Evolutionary conservation across 2,797 vertebrate genomes (phyloP).

Genomic region (Cygnus olor): DNA sequence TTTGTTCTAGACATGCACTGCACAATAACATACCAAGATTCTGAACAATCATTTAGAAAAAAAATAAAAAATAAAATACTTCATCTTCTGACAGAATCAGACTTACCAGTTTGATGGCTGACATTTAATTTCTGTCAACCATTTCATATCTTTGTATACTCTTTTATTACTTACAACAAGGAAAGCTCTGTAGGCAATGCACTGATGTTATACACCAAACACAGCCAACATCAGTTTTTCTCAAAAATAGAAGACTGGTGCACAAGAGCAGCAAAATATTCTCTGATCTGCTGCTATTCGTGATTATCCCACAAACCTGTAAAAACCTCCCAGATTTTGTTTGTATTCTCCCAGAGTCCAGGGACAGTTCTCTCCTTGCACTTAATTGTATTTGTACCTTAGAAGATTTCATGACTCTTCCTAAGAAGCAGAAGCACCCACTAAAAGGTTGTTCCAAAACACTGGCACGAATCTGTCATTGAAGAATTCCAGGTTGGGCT

Average conservation of each 20-base stretch:
- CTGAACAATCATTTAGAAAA: neutral
- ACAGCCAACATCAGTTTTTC: neutral
- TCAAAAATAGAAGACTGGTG: neutral
- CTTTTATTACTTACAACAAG: neutral
- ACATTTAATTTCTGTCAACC: conserved; percentile 36
- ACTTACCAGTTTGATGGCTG: conserved; percentile 32
- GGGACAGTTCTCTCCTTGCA: neutral
- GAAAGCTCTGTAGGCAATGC: neutral
- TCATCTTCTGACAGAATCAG: neutral
- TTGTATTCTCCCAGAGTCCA: neutral
- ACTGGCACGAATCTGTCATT: conserved; percentile 3
- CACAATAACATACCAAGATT: neutral
- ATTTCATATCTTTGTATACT: neutral
- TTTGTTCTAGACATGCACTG: neutral
- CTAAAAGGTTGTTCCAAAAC: conserved; percentile 39
- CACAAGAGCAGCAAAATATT: neutral
- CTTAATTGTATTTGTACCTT: neutral
- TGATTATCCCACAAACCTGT: neutral
- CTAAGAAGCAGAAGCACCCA: neutral
- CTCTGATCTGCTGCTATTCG: neutral
- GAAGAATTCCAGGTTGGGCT: neutral
- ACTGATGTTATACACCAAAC: conserved; percentile 1
- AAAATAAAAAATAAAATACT: neutral
- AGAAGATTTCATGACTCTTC: neutral
- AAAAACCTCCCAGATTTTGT: neutral